phyloP scores from a whole-genome alignment of 2,113 vertebrate genomes.

The Mirounga angustirostris region DNA sequence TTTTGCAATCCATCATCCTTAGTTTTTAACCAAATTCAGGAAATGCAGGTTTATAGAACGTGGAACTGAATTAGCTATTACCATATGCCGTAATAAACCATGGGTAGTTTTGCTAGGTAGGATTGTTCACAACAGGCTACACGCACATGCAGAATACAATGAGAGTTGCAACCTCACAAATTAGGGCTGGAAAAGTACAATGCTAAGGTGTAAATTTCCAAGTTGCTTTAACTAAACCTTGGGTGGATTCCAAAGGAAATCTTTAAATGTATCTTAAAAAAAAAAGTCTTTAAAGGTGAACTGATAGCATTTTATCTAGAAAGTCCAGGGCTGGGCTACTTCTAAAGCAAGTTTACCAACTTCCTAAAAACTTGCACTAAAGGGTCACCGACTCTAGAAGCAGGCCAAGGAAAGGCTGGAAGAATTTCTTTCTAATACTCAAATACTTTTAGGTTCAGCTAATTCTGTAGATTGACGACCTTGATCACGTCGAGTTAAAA shows the following conservation, averaged over 20 bases:
- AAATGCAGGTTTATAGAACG: conserved; percentile 77
- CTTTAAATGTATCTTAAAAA: conserved; percentile 77
- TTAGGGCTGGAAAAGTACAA: conserved; percentile 65
- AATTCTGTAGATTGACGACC: neutral
- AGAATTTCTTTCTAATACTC: conserved; percentile 16
- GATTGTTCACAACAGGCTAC: conserved; percentile 68
- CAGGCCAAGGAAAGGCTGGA: neutral
- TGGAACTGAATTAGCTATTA: conserved; percentile 65
- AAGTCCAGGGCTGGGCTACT: conserved; percentile 39
- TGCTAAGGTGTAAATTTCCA: conserved; percentile 66
- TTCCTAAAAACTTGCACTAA: neutral
- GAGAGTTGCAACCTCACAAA: conserved; percentile 75
- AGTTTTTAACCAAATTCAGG: conserved; percentile 79
- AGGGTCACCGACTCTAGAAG: neutral
- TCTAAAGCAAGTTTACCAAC: conserved; percentile 19
- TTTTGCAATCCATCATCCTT: conserved; percentile 80
- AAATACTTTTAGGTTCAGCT: conserved; percentile 39
- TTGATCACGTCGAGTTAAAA: conserved; percentile 66
- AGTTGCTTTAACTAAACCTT: conserved; percentile 82
- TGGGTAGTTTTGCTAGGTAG: conserved; percentile 60
- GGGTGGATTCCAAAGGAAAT: conserved; percentile 81
- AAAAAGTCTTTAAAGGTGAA: conserved; percentile 80
- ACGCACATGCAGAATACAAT: conserved; percentile 82
- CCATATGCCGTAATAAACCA: conserved; percentile 33
- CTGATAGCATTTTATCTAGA: conserved; percentile 59